These are phyloP conservation scores for Planiliza haematocheilus DNA, from an alignment of 2,113 vertebrate species.

Conservation along the genomic window DNA sequence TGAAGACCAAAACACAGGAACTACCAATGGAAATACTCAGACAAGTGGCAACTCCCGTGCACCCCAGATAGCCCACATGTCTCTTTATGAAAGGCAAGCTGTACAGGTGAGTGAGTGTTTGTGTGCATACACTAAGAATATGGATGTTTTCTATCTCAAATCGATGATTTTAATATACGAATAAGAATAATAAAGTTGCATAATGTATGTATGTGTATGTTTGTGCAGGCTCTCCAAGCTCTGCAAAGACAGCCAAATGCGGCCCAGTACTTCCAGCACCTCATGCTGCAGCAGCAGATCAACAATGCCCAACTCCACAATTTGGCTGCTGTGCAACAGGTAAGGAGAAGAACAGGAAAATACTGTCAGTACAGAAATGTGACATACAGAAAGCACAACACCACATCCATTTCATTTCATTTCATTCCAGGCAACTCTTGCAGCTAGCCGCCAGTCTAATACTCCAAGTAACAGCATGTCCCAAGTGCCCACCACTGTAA, in stretches of 20 bases:
- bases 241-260: slow-evolving; percentile 97
- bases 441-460: slow-evolving; percentile 94
- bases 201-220: not conserved
- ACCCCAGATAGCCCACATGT: slow-evolving; percentile 95
- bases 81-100: slow-evolving; percentile 94
- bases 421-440: slow-evolving; percentile 90
- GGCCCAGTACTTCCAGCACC: slow-evolving; percentile 97
- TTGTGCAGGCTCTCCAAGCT: slow-evolving; percentile 91
- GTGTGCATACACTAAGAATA: not conserved
- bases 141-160: not conserved
- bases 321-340: slow-evolving; percentile 98
- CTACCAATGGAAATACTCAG: slow-evolving; percentile 87
- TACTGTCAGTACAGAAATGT: not conserved
- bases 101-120: slow-evolving; percentile 89
- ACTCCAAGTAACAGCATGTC: slow-evolving; percentile 90
- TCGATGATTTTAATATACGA: not conserved
- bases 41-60: slow-evolving; percentile 91
- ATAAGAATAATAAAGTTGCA: not conserved
- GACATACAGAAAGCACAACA: not conserved
- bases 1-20: slow-evolving; percentile 92
- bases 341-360: slow-evolving; percentile 63
- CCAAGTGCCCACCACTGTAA: slow-evolving; percentile 89
- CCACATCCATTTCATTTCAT: not conserved
- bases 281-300: slow-evolving; percentile 98
- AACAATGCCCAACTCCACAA: slow-evolving; percentile 95